Conservation (phyloP, 2,888 invertebrate genomes). For the Tenthredo scrophulariae region DNA sequence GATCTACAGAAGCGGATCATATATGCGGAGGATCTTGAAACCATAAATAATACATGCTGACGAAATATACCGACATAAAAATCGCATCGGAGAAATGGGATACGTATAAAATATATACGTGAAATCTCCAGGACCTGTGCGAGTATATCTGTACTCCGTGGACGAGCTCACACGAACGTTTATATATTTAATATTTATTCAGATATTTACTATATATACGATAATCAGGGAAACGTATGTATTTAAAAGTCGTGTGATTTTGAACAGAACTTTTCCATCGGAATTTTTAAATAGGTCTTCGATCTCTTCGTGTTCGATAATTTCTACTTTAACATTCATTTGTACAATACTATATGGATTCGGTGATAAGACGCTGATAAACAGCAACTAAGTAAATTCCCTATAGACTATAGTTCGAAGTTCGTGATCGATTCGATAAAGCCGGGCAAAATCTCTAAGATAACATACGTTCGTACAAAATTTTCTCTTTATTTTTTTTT, state of each 20-base stretch:
- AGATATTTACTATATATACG: not conserved
- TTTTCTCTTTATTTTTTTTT: too few relatives aligned
- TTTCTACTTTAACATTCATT: too few relatives aligned
- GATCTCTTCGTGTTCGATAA: too few relatives aligned
- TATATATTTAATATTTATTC: not conserved
- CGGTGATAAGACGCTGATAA: too few relatives aligned
- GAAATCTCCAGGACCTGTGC: not conserved
- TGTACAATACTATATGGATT: too few relatives aligned
- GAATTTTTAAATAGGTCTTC: not conserved
- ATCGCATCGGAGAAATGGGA: slow-evolving; percentile 38
- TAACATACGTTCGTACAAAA: too few relatives aligned
- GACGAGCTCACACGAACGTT: not conserved
- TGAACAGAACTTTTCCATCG: not conserved
- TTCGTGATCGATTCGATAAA: too few relatives aligned
- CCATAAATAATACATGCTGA: slow-evolving; percentile 55
- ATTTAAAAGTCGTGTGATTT: not conserved
- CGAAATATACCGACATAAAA: slow-evolving; percentile 53
- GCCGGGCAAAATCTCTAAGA: too few relatives aligned
- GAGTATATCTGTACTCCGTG: not conserved
- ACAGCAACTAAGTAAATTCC: too few relatives aligned
- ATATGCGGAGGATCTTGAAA: slow-evolving; percentile 55
- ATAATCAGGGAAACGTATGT: not conserved
- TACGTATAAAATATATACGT: slow-evolving; percentile 13
- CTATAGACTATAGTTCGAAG: too few relatives aligned
- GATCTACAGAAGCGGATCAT: slow-evolving; percentile 58